Conservation (phyloP, 2,113 vertebrate species). For the Petaurus breviceps region DNA sequence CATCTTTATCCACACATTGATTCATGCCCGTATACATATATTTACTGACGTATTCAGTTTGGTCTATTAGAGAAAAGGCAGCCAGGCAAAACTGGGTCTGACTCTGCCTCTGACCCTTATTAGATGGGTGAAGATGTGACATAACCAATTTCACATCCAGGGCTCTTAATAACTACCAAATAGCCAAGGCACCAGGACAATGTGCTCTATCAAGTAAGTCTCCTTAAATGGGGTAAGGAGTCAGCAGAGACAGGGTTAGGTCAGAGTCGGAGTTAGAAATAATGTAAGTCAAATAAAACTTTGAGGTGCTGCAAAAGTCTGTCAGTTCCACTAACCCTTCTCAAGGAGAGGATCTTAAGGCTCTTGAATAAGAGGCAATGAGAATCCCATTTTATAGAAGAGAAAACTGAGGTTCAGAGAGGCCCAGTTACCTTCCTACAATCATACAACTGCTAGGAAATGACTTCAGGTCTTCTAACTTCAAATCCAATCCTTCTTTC, state of each 20-base stretch:
- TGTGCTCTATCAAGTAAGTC: neutral
- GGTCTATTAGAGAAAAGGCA: neutral
- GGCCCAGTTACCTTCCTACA: neutral
- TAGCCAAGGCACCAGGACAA: neutral
- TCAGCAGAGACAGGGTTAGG: neutral
- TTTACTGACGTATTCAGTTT: neutral
- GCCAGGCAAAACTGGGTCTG: neutral
- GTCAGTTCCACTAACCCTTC: neutral
- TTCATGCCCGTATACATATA: neutral
- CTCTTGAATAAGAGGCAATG: neutral
- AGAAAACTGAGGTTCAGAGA: neutral
- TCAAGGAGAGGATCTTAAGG: neutral
- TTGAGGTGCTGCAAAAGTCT: neutral
- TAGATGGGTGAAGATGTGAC: neutral
- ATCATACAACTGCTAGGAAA: neutral
- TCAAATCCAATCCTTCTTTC: neutral
- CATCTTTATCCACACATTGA: neutral
- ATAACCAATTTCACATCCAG: neutral
- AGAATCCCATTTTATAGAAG: neutral
- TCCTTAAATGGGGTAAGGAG: neutral
- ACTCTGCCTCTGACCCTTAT: neutral
- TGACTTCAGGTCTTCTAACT: neutral
- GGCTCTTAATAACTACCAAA: neutral
- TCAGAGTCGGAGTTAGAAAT: neutral
- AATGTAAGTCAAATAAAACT: neutral